These are phyloP conservation scores for Enteromius fasciolatus DNA, from an alignment of 2,797 vertebrate genomes.

Conservation along the genomic window DNA sequence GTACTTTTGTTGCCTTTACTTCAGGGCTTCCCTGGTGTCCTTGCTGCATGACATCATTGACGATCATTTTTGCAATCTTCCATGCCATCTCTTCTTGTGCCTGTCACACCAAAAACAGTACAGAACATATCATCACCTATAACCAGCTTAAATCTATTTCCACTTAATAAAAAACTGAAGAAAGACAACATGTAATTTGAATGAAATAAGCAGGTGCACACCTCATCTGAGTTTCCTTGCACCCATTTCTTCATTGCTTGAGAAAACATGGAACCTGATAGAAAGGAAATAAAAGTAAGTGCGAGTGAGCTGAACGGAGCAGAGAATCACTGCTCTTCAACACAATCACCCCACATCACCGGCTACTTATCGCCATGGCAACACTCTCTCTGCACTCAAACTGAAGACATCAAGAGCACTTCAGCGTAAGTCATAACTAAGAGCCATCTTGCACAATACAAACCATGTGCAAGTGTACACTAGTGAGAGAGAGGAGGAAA, in stretches of 20 bases:
- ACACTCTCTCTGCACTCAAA: slow-evolving; percentile 49
- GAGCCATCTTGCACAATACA: slow-evolving; percentile 36
- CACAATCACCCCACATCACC: slow-evolving; percentile 46
- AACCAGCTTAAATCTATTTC: neutral
- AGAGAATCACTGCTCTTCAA: slow-evolving; percentile 35
- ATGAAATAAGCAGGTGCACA: slow-evolving; percentile 65
- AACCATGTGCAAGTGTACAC: neutral
- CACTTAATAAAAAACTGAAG: neutral
- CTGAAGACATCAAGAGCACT: slow-evolving; percentile 43
- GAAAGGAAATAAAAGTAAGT: neutral
- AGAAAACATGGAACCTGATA: slow-evolving; percentile 96
- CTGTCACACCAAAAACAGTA: slow-evolving; percentile 65
- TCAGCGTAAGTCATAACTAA: slow-evolving; percentile 37
- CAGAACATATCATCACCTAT: neutral
- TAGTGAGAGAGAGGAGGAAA: slow-evolving; percentile 14
- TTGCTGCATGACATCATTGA: slow-evolving; percentile 97
- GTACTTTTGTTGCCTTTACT: slow-evolving; percentile 87
- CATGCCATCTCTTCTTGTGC: slow-evolving; percentile 99
- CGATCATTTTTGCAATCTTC: slow-evolving; percentile 99
- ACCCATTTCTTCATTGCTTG: slow-evolving; percentile 99
- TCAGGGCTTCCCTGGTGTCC: slow-evolving; percentile 82
- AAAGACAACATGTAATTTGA: neutral
- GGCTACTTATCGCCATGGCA: slow-evolving; percentile 55
- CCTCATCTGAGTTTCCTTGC: slow-evolving; percentile 97
- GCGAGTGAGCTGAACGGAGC: slow-evolving; percentile 6